A percentile compares a stretch with the other conserved stretches of the same genome.
These are phyloP conservation scores for Melozone crissalis DNA, from an alignment of 2,113 vertebrate species.

Conservation along the genomic window DNA sequence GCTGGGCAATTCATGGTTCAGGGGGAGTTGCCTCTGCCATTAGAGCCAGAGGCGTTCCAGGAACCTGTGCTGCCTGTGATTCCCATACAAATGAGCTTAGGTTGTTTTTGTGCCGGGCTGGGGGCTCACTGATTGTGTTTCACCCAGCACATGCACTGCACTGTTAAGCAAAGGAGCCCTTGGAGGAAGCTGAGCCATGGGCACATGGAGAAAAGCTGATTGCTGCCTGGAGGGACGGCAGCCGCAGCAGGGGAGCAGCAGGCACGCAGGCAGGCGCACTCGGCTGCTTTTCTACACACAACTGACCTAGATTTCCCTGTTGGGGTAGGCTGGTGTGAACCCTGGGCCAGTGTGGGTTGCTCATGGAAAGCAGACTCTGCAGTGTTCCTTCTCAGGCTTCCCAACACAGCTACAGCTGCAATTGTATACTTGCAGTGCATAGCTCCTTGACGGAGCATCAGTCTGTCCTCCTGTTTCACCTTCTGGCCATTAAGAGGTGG, in stretches of 20 bases:
- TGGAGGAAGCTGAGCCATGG: not conserved
- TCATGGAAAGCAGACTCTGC: not conserved
- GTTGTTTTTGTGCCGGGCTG: not conserved
- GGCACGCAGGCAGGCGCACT: not conserved
- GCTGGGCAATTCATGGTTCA: not conserved
- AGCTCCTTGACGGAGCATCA: not conserved
- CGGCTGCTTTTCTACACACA: not conserved
- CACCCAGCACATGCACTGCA: not conserved
- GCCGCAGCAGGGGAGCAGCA: not conserved
- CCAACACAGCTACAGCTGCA: not conserved
- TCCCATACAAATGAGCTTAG: not conserved
- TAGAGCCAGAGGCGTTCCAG: not conserved
- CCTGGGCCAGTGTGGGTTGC: not conserved
- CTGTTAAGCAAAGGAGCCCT: rapidly evolving
- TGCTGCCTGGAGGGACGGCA: not conserved
- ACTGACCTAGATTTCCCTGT: conserved; percentile 1
- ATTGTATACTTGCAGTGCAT: not conserved
- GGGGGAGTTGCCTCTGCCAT: not conserved
- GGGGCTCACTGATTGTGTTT: not conserved
- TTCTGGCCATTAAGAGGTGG: not conserved
- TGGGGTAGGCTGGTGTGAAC: not conserved
- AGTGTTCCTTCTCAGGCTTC: not conserved
- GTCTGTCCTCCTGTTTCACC: not conserved
- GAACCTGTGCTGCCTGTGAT: not conserved
- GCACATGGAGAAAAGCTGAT: not conserved